Conservation (phyloP, 2,797 vertebrate genomes). For the Pogoniulus pusillus region DNA sequence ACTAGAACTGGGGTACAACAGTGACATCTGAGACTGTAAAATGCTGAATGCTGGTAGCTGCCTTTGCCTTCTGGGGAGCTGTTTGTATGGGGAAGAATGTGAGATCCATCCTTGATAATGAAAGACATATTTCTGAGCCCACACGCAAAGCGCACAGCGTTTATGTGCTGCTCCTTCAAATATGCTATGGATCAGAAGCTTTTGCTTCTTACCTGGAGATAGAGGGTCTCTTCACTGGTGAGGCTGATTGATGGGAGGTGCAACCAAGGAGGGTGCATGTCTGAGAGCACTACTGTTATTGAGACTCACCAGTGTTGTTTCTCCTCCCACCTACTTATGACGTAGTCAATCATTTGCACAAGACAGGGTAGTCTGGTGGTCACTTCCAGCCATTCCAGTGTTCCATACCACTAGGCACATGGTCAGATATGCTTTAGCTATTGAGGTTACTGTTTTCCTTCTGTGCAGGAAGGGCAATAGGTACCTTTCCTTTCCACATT, state of each 20-base stretch:
- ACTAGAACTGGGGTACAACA: not conserved
- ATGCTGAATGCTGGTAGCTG: not conserved
- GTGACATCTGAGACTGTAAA: not conserved
- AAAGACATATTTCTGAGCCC: not conserved
- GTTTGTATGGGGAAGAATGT: not conserved
- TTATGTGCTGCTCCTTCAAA: not conserved
- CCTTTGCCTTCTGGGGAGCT: not conserved
- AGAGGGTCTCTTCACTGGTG: not conserved
- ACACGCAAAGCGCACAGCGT: no score
- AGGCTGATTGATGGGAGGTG: not conserved
- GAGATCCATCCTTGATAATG: not conserved
- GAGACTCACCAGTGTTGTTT: not conserved
- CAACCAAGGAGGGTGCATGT: not conserved
- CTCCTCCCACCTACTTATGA: not conserved
- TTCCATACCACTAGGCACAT: not conserved
- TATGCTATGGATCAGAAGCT: not conserved
- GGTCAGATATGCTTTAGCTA: not conserved
- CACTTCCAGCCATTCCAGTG: not conserved
- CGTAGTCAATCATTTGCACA: rapidly evolving
- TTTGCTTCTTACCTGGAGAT: not conserved
- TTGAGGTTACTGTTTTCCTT: not conserved
- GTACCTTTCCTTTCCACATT: not conserved
- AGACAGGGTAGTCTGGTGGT: not conserved
- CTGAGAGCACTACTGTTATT: not conserved
- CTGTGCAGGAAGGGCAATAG: not conserved